Evolutionary conservation across 2,888 invertebrate genomes (phyloP).

Genomic region (Lypha dubia): DNA sequence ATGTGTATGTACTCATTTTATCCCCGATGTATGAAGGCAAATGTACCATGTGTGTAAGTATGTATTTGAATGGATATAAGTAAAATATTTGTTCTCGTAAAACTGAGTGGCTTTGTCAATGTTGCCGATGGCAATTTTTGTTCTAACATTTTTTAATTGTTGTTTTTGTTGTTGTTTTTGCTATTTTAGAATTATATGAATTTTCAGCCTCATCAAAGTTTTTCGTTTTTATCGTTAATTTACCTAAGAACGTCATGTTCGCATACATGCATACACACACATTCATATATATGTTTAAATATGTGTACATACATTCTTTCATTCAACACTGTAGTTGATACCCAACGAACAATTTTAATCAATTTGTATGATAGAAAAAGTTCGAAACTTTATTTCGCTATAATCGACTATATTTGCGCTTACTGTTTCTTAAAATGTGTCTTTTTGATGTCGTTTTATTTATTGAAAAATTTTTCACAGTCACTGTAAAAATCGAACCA

Average conservation of each 20-base stretch:
- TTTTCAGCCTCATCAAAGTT: constrained; percentile 69
- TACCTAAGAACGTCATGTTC: constrained; percentile 63
- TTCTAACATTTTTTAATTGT: constrained; percentile 24
- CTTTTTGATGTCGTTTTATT: no score
- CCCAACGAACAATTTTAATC: neutral
- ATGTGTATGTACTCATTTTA: no score
- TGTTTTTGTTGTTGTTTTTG: constrained; percentile 37
- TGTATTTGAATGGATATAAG: constrained; percentile 39
- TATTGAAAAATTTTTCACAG: no score
- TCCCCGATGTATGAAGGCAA: no score
- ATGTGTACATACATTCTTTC: neutral
- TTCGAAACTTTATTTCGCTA: neutral
- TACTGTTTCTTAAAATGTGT: no score
- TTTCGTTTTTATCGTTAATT: constrained; percentile 61
- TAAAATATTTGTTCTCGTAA: constrained; percentile 33
- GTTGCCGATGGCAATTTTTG: constrained; percentile 75
- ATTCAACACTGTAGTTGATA: no score
- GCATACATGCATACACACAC: neutral
- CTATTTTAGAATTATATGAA: constrained; percentile 77
- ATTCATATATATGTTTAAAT: no score
- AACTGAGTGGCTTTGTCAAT: constrained; percentile 77
- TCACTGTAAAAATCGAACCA: no score
- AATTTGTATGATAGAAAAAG: neutral
- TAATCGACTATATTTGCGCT: no score
- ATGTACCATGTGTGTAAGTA: neutral